A percentile compares a stretch with the other conserved stretches of the same genome.
These are phyloP conservation scores for Halisarca cf. caerulea DNA, from an alignment of 37 sponge, comb jelly and placozoan species.

Conservation along the genomic window DNA sequence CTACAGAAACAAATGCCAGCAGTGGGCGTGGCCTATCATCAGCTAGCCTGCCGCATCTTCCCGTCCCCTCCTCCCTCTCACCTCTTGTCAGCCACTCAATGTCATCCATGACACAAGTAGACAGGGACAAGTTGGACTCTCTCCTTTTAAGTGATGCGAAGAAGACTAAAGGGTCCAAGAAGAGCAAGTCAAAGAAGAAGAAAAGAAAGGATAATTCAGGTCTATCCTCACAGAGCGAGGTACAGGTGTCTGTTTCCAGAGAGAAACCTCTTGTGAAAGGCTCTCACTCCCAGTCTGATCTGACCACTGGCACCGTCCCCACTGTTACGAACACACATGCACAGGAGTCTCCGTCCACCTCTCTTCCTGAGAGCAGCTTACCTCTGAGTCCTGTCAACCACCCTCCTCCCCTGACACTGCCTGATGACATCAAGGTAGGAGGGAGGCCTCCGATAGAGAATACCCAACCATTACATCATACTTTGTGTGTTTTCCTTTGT, in stretches of 20 bases:
- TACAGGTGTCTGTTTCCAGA: too few species aligned
- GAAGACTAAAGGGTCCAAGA: neutral
- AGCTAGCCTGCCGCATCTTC: neutral
- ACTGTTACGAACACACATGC: neutral
- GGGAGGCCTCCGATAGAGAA: neutral
- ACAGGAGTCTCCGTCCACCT: too few species aligned
- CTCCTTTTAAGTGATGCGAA: neutral
- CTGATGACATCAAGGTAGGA: conserved; percentile 13
- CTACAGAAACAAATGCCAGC: neutral
- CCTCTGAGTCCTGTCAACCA: neutral
- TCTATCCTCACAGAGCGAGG: too few species aligned
- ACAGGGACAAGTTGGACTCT: neutral
- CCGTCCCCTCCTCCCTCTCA: neutral
- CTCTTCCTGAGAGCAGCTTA: neutral
- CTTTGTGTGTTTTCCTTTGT: neutral
- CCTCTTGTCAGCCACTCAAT: conserved; percentile 11
- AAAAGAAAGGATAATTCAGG: neutral
- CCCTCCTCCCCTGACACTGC: neutral
- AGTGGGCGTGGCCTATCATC: neutral
- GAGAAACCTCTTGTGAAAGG: too few species aligned
- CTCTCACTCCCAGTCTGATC: too few species aligned
- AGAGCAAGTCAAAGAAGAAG: neutral
- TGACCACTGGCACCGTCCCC: neutral
- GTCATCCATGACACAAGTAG: neutral
- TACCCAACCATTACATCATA: neutral